phyloP scores from a whole-genome alignment of 2,113 vertebrate genomes.

The Numida meleagris region DNA sequence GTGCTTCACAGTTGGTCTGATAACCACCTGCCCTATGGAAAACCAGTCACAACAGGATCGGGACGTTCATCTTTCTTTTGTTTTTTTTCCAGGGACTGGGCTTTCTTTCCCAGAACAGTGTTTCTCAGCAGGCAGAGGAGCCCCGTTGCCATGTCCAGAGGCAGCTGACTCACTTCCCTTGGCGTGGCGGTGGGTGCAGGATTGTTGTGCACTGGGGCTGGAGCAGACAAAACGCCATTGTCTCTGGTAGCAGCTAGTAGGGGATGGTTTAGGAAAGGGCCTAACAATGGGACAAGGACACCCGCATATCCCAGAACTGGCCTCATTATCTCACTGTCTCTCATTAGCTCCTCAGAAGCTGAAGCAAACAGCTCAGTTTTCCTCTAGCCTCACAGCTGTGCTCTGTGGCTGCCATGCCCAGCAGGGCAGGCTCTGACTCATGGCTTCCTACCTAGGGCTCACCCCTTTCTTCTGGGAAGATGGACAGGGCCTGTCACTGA shows the following conservation, averaged over 20 bases:
- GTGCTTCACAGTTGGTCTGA: not conserved
- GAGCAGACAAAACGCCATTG: not conserved
- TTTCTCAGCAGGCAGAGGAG: not conserved
- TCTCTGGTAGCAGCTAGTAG: not conserved
- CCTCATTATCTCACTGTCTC: not conserved
- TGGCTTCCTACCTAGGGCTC: not conserved
- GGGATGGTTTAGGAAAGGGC: not conserved
- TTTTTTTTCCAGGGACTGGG: not conserved
- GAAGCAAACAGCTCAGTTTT: not conserved
- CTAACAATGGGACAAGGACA: not conserved
- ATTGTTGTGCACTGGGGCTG: too few relatives aligned
- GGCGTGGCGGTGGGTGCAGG: not conserved
- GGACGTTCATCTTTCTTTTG: not conserved
- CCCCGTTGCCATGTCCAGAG: not conserved
- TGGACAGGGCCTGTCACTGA: not conserved
- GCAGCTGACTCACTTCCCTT: not conserved
- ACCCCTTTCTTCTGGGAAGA: constrained; percentile 4
- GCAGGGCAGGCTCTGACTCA: not conserved
- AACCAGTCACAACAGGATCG: not conserved
- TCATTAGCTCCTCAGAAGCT: not conserved
- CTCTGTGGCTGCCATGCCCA: not conserved
- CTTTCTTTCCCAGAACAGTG: not conserved
- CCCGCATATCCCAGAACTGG: not conserved
- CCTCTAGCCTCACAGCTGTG: not conserved
- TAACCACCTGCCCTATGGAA: not conserved